Evolutionary conservation across 1,140 invertebrate genomes (phyloP).

Genomic region (Macrobrachium nipponense): DNA sequence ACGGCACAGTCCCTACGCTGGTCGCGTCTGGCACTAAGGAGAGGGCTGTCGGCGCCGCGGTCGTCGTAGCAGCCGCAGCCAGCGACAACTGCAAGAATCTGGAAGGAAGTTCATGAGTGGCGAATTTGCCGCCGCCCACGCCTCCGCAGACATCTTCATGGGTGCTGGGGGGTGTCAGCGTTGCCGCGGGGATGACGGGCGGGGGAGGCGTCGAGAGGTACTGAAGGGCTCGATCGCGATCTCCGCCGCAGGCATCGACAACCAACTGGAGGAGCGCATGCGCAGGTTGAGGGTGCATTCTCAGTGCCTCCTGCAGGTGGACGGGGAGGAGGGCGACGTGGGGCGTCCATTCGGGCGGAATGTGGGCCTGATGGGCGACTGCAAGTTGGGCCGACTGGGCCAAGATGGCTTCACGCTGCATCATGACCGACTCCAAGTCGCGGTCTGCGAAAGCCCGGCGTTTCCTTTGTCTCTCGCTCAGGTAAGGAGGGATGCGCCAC

Average conservation of each 20-base stretch:
- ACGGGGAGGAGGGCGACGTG: constrained; percentile 38
- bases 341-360: constrained; percentile 32
- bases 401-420: constrained; percentile 66
- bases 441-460: constrained; percentile 70
- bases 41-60: neutral
- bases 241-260: constrained; percentile 44
- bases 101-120: constrained; percentile 40
- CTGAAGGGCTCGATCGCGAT: constrained; percentile 35
- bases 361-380: constrained; percentile 30
- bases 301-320: constrained; percentile 40
- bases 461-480: constrained; percentile 69
- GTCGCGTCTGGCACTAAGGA: constrained; percentile 7
- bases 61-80: constrained; percentile 21
- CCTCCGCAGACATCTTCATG: constrained; percentile 15
- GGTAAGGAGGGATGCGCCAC: constrained; percentile 64
- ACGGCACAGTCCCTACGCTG: neutral
- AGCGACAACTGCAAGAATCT: constrained; percentile 48
- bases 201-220: constrained; percentile 43
- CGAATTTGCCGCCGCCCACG: neutral
- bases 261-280: constrained; percentile 50
- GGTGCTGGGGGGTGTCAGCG: neutral
- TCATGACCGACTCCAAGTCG: constrained; percentile 69
- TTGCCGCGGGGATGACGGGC: neutral
- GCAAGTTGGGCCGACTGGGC: constrained; percentile 35
- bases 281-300: constrained; percentile 29